A percentile compares a stretch with the other conserved stretches of the same genome.
These are phyloP conservation scores for Cheilosia pagana DNA, from an alignment of 2,888 invertebrate species.

Conservation along the genomic window DNA sequence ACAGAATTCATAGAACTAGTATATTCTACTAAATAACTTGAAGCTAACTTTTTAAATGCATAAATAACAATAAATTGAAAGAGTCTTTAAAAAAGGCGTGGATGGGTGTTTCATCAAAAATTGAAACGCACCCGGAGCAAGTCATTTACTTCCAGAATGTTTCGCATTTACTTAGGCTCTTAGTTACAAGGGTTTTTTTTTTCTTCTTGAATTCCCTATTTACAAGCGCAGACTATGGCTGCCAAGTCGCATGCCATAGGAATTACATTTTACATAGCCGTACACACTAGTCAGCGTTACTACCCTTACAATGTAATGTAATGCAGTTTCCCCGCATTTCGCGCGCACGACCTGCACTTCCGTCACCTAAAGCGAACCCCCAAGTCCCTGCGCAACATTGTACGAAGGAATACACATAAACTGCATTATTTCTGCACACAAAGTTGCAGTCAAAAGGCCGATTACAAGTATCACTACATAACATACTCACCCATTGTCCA, in stretches of 20 bases:
- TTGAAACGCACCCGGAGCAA: too few species aligned
- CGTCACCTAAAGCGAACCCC: slow-evolving; percentile 8
- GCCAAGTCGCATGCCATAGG: not conserved
- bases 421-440: slow-evolving; percentile 64
- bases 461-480: slow-evolving; percentile 63
- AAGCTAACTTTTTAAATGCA: too few species aligned
- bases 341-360: slow-evolving; percentile 55
- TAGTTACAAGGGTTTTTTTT: not conserved
- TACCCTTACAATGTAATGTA: slow-evolving; percentile 69
- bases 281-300: slow-evolving; percentile 32
- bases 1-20: too few species aligned
- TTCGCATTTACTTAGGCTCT: not conserved
- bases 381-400: slow-evolving; percentile 63
- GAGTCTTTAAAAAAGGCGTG: too few species aligned
- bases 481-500: slow-evolving; percentile 94
- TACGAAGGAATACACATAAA: slow-evolving; percentile 49
- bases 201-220: not conserved
- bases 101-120: too few species aligned
- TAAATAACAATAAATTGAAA: too few species aligned
- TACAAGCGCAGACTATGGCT: not conserved
- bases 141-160: too few species aligned
- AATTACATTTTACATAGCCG: slow-evolving; percentile 30
- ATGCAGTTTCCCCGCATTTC: slow-evolving; percentile 67
- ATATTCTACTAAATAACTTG: too few species aligned
- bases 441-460: slow-evolving; percentile 84